Conservation (phyloP, 2,888 invertebrate species). For the Tanaodytes sp. region DNA sequence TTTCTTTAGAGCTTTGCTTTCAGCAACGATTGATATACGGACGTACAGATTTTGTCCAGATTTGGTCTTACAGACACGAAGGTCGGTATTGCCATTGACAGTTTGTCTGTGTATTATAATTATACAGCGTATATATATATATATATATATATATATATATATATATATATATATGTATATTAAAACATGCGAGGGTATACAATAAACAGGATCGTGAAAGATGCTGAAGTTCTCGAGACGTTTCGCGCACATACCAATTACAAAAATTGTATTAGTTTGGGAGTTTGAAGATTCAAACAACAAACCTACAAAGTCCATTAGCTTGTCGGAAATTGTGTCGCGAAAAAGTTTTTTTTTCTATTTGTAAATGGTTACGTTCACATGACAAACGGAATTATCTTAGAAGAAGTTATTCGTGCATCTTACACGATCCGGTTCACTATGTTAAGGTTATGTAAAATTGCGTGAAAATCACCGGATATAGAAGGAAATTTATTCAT, state of each 20-base stretch:
- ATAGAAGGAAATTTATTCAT: conserved; percentile 33
- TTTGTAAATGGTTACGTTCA: no score
- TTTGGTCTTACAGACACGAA: conserved; percentile 22
- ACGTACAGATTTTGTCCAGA: conserved; percentile 19
- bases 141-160: no score
- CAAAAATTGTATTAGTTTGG: no score
- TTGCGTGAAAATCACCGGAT: conserved; percentile 36
- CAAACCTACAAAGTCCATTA: no score
- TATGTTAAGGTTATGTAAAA: conserved; percentile 13
- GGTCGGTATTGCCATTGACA: conserved; percentile 29
- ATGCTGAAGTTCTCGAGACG: conserved; percentile 22
- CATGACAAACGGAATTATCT: no score
- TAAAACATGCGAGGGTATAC: no score
- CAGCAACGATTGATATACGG: conserved; percentile 33
- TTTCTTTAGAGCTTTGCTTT: conserved; percentile 25
- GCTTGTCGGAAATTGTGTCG: no score
- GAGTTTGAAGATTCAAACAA: no score
- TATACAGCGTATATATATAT: no score
- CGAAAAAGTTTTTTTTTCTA: no score
- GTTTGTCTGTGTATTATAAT: conserved; percentile 31
- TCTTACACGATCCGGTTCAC: conserved; percentile 20
- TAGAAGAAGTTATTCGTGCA: conserved; percentile 26
- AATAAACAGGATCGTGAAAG: conserved; percentile 34
- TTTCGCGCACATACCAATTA: no score
- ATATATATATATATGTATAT: no score